Conservation (phyloP, 2,797 vertebrate genomes). For the Neosilurus hyrtlii region DNA sequence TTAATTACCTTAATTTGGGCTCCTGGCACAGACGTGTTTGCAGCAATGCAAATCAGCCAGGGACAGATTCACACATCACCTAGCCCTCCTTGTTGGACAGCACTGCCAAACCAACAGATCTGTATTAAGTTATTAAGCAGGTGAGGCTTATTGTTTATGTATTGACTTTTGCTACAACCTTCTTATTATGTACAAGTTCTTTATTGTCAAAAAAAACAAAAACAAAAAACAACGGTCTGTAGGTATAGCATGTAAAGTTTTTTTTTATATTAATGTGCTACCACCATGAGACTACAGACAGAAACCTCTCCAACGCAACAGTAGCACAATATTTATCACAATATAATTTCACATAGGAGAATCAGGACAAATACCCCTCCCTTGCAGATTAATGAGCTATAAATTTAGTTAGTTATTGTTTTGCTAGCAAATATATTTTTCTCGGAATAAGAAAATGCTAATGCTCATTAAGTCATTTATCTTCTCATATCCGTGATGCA, state of each 20-base stretch:
- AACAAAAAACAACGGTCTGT: too few relatives aligned
- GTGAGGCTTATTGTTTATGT: constrained; percentile 8
- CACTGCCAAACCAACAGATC: not conserved
- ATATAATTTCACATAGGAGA: not conserved
- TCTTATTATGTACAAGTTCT: too few relatives aligned
- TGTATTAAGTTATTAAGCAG: constrained; percentile 2
- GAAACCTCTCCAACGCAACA: not conserved
- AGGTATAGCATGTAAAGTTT: not conserved
- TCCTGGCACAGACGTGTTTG: constrained; percentile 62
- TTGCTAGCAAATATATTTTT: not conserved
- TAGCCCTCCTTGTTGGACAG: constrained; percentile 9
- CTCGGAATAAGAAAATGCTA: not conserved
- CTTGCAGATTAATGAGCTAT: too few relatives aligned
- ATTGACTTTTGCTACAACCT: not conserved
- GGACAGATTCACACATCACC: constrained; percentile 29
- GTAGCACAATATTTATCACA: not conserved
- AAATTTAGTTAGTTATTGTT: not conserved
- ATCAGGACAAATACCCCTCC: not conserved
- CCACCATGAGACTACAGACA: not conserved
- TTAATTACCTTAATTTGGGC: constrained; percentile 73
- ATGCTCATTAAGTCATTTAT: not conserved
- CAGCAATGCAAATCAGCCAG: constrained; percentile 38
- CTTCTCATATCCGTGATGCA: too few relatives aligned
- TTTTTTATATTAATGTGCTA: not conserved
- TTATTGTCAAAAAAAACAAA: not conserved